Percentiles rank a stretch among this genome's conserved stretches.
These are phyloP conservation scores for Palloptera scutellata DNA, from an alignment of 2,888 invertebrate species.

Conservation along the genomic window DNA sequence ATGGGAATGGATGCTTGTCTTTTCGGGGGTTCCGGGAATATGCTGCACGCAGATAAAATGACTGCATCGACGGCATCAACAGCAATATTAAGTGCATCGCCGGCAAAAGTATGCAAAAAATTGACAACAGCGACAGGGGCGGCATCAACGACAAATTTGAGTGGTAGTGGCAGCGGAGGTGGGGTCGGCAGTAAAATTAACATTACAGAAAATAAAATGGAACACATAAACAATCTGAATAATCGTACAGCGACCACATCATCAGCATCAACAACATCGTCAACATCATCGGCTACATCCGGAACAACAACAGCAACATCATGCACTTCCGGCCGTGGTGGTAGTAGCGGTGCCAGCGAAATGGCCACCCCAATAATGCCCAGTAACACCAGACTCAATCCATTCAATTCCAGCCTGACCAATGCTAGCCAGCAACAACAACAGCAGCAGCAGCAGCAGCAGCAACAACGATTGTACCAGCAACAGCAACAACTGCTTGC, in stretches of 20 bases:
- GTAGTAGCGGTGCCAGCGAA: slow-evolving; percentile 23
- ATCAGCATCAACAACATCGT: slow-evolving; percentile 36
- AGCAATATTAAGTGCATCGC: slow-evolving; percentile 51
- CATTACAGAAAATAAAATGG: slow-evolving; percentile 64
- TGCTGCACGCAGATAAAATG: slow-evolving; percentile 49
- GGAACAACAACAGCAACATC: slow-evolving; percentile 36
- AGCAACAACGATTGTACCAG: slow-evolving; percentile 27
- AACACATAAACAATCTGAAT: slow-evolving; percentile 55
- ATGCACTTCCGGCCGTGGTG: slow-evolving; percentile 10
- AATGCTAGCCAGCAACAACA: slow-evolving; percentile 34
- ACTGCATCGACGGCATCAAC: slow-evolving; percentile 59
- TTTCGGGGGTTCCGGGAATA: slow-evolving; percentile 40
- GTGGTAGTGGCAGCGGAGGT: slow-evolving; percentile 25
- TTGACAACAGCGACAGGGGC: slow-evolving; percentile 13
- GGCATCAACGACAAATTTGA: background rate
- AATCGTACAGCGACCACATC: slow-evolving; percentile 44
- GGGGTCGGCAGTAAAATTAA: slow-evolving; percentile 55
- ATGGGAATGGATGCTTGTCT: slow-evolving; percentile 37
- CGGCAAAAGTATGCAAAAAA: slow-evolving; percentile 49
- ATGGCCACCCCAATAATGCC: slow-evolving; percentile 14
- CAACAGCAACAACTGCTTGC: slow-evolving; percentile 58
- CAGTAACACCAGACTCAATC: slow-evolving; percentile 38
- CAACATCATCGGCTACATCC: slow-evolving; percentile 35
- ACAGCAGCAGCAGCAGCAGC: slow-evolving; percentile 28
- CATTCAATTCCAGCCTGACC: slow-evolving; percentile 36